phyloP scores from a whole-genome alignment of 2,797 vertebrate species.

The Hoplostethus mediterraneus region DNA sequence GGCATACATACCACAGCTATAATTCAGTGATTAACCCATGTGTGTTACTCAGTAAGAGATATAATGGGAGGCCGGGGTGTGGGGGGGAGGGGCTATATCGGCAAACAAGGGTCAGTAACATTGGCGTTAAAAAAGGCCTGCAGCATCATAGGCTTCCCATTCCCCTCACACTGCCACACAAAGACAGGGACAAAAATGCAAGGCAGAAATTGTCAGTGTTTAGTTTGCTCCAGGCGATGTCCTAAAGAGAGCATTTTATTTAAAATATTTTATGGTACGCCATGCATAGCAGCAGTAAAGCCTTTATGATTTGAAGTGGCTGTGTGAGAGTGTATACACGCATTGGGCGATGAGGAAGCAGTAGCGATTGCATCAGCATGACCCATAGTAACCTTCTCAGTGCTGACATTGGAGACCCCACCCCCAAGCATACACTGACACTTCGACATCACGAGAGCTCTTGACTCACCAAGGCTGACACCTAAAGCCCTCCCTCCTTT shows the following conservation, averaged over 20 bases:
- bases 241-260: not conserved
- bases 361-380: slow-evolving; percentile 35
- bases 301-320: not conserved
- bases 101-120: slow-evolving; percentile 33
- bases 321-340: not conserved
- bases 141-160: not conserved
- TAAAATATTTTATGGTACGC: not conserved
- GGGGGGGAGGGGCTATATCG: slow-evolving; percentile 17
- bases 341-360: slow-evolving; percentile 11
- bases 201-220: not conserved
- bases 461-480: not conserved
- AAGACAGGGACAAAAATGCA: not conserved
- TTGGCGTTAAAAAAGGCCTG: slow-evolving; percentile 12
- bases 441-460: slow-evolving; percentile 16
- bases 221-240: not conserved
- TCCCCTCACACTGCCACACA: slow-evolving; percentile 13
- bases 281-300: not conserved
- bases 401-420: slow-evolving; percentile 13
- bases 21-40: not conserved
- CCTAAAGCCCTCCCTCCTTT: too few species aligned
- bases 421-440: slow-evolving; percentile 47
- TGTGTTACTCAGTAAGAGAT: not conserved
- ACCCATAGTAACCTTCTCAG: slow-evolving; percentile 14
- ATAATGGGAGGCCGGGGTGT: not conserved
- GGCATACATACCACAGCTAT: not conserved